Base-by-base conservation (phyloP, 2,888 invertebrate genomes). In the Thereva unica region DNA sequence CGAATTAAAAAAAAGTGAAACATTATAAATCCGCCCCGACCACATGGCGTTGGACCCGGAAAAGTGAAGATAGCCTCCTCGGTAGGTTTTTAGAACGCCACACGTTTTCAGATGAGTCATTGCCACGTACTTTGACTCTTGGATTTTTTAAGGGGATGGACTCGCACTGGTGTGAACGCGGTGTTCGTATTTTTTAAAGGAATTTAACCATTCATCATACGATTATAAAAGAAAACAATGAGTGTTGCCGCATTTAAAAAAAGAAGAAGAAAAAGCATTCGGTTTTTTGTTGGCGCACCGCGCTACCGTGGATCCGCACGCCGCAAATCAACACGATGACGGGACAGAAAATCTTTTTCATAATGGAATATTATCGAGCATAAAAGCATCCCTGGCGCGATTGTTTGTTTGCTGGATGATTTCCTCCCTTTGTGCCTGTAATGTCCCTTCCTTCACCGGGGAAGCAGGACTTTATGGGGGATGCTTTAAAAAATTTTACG, bases 391-490 rank as follows among this genome's bases (percentile, higher is more conserved):
- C 68, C 67, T 45, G 57, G 53, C 12, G 69, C 68, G 68, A 71
- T 69, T 71, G 56, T 67, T 68, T 67, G 64, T 71, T 71, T 71
- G 65, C 67, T 64, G 61, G 67, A 56, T 69, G 71, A 71, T 71
- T 70, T 71, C 64, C 68, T 68, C 50, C 65, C 67, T 70, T 71
- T 71, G 68, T 69, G 69, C 54, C 68, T 68, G 56, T 70, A 70
- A 71, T 71, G 67, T 69, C 69, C 67, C 53, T 69, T 67, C 59
- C 69, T 41, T 41, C 40, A 41, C 23, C 9, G 49, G 10, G 34
- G 37, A 12, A 49, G 40, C 49, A 2, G 40, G 40, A 50, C 38
- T 49, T n/a, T 40, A 40, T 7, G 61, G 47, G 41, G 41, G 41
- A 3, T 50, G 35, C 50, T 41, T 50, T 38, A 49, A 49, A 40